Base-by-base conservation (phyloP, 2,888 invertebrate genomes). In the Sinopyrophorus schimmeli region DNA sequence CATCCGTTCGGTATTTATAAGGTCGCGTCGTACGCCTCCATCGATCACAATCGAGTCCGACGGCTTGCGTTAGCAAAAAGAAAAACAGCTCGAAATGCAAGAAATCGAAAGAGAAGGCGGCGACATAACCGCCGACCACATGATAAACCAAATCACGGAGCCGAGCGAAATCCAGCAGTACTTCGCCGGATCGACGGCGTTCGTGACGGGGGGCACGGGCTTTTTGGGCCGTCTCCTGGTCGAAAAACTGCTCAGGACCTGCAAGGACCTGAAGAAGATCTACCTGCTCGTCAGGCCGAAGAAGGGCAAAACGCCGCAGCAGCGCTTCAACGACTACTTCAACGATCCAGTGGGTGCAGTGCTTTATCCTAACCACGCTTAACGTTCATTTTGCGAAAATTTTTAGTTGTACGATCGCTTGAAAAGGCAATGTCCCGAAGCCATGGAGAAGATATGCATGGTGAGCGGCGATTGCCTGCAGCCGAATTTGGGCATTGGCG, bases 301-400 rank as follows among this genome's bases (percentile, higher is more conserved):
- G 53, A 66, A 63, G 21, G 68, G 65, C 1, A 65, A 64, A 48
- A 63, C 64, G 16, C 46, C 57, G 3, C 47, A 58, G 14, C 54
- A 61, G 15, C 55, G 69, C 23, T 61, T 66, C 12, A 77, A 81
- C 18, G 80, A 82, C 39, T 75, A 83, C 44, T 79, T 81, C 53
- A 78, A 80, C 31, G 79, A 82, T 55, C 76, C 78, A 59, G 84
- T 84, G 57, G 76, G 77, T 73, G 27, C 10, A 20, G 6, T n/a
- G 5, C 20, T 17, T 7, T 18, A 3, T 30, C 5, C 5, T 31
- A 32, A 18, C 20, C 6, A 32, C 2, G 5, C 11, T 18, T 5
- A 5, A 5, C 5, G 12, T 12, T 7, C 14, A n/a, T n/a, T 4
- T 28, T 28, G 7, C 12, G 14, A 6, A 30, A 30, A 9, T 6